Evolutionary conservation across 2,888 invertebrate genomes (phyloP).

Genomic region (Nymphalis c-album): DNA sequence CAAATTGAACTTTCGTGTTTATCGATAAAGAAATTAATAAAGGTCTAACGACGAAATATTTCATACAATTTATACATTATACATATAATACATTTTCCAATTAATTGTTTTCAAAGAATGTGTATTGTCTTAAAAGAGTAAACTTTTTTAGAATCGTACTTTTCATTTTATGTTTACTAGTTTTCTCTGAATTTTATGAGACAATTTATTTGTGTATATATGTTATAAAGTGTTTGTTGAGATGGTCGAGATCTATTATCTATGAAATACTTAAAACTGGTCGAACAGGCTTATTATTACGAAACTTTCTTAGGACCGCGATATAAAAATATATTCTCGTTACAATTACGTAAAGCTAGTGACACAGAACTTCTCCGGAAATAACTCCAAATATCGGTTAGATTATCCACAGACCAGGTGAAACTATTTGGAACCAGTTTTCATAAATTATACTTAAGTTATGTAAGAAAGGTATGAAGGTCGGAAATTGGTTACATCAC

Average conservation of each 20-base stretch:
- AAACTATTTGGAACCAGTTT: conserved; percentile 51
- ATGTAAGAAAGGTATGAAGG: conserved; percentile 49
- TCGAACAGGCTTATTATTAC: conserved; percentile 19
- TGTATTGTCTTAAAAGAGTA: too few relatives aligned
- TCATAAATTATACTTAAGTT: conserved; percentile 48
- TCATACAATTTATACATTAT: too few relatives aligned
- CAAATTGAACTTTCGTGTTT: too few relatives aligned
- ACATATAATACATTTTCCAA: too few relatives aligned
- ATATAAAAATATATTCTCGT: conserved; percentile 27
- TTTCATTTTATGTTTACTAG: too few relatives aligned
- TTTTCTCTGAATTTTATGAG: not conserved
- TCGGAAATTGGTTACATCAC: conserved; percentile 44
- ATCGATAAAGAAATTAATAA: too few relatives aligned
- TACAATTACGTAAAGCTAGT: conserved; percentile 42
- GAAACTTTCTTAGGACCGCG: conserved; percentile 25
- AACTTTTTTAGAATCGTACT: too few relatives aligned
- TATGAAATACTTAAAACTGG: conserved; percentile 20
- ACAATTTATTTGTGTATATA: not conserved
- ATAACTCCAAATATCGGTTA: conserved; percentile 46
- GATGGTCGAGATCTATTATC: conserved; percentile 9
- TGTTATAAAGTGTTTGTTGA: not conserved
- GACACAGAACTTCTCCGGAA: conserved; percentile 43
- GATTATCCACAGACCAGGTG: conserved; percentile 44
- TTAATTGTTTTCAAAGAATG: too few relatives aligned
- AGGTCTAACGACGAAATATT: too few relatives aligned